Base-by-base conservation (phyloP, 2,888 invertebrate species). In the Punctoribates punctum region DNA sequence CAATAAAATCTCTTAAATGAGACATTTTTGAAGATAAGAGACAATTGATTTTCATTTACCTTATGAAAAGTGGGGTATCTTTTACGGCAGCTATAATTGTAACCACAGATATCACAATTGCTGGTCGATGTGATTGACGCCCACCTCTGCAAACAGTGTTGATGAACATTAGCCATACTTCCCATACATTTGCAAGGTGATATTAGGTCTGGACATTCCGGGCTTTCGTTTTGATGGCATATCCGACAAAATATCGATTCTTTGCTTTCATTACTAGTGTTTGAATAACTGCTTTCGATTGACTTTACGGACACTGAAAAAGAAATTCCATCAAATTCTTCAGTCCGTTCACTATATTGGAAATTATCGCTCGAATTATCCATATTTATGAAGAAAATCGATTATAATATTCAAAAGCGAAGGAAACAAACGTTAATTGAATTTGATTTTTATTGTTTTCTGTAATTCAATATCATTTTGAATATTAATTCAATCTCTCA, bases 61-160 rank as follows among this genome's bases (percentile, higher is more conserved):
- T 34, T 42, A 17, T 9, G n/a, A 67, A 67, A 17, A 1, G 65
- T 8, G 2, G 72, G 72, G 20, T 48, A 72, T 27, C 25, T 46
- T 72, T 46, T 5, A 27, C 48, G 42, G n/a, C 48, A 42, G 0
- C 1, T 72, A 72, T 46, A 72, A 20, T 48, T 25, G 46, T 42
- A 72, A n/a, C 72, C 72, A 48, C 72, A 72, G n/a, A 72, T 72
- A 72, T 72, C 72, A 48, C 72, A 72, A 48, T 48, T 48, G 38
- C 48, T 72, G 20, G 42, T 72, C 23, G 72, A 72, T 9, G 72
- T 13, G 6, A 72, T 42, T 17, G 72, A 72, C 23, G 72, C 48
- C 97, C 97, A 97, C 85, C 96, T 96, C 84, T 97, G 96, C 79
- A 97, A 88, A 85, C 97, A 97, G 80, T 91, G 90, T 85, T 96